These are phyloP conservation scores for Semnopithecus entellus DNA, from an alignment of 2,113 vertebrate genomes.

Conservation along the genomic window DNA sequence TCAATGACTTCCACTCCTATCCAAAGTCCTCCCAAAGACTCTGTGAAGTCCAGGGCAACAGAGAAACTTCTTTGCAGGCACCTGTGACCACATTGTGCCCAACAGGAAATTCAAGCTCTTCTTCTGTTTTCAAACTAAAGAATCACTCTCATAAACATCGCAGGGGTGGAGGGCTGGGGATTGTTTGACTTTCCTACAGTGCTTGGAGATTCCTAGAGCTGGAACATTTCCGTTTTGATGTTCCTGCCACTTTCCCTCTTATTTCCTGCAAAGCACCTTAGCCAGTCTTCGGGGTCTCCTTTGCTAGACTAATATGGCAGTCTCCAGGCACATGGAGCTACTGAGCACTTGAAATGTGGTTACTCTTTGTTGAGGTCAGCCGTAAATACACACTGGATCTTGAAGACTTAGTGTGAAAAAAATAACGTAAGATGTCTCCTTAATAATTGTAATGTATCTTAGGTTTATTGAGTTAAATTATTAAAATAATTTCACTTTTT, in stretches of 20 bases:
- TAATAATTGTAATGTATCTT: not conserved
- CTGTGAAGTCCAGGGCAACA: not conserved
- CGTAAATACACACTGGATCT: not conserved
- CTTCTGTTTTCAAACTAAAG: not conserved
- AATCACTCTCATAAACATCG: not conserved
- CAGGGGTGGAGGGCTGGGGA: not conserved
- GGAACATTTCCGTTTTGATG: not conserved
- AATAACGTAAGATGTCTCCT: not conserved
- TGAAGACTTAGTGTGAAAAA: not conserved
- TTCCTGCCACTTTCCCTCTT: not conserved
- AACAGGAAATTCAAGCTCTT: not conserved
- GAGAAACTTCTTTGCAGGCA: not conserved
- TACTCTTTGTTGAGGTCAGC: not conserved
- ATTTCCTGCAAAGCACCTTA: not conserved
- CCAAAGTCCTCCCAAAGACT: not conserved
- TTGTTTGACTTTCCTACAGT: not conserved
- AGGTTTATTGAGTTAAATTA: not conserved
- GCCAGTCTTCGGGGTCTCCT: not conserved
- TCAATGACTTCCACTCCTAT: not conserved
- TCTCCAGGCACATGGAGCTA: not conserved
- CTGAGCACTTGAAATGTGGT: not conserved
- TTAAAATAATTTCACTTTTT: not conserved
- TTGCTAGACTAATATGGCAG: not conserved
- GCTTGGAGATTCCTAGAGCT: not conserved
- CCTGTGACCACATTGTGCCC: not conserved